These are phyloP conservation scores for Endomychus coccineus DNA, from an alignment of 2,888 invertebrate species.

Conservation along the genomic window DNA sequence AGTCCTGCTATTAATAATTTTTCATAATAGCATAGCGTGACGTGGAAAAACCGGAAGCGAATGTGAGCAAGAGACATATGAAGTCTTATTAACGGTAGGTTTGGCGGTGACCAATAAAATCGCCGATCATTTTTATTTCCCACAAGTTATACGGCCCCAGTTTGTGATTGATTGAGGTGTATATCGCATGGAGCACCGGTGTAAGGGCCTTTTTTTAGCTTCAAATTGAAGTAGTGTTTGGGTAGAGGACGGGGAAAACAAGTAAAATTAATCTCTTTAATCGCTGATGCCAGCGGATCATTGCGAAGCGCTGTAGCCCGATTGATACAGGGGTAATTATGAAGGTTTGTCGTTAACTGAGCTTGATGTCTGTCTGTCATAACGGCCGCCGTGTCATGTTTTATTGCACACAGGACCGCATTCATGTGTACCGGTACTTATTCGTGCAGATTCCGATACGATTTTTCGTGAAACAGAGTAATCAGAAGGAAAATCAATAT, in stretches of 20 bases:
- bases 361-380: constrained; percentile 35
- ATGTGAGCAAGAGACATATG: no score
- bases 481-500: no score
- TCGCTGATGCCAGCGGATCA: constrained; percentile 33
- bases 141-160: constrained; percentile 13
- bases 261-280: constrained; percentile 41
- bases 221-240: constrained; percentile 36
- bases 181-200: constrained; percentile 25
- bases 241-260: constrained; percentile 35
- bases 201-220: constrained; percentile 39
- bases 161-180: constrained; percentile 28
- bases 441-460: no score
- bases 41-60: no score
- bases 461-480: no score
- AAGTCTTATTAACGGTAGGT: no score
- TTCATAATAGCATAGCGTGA: no score
- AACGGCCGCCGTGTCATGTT: no score
- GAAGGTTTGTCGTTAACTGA: constrained; percentile 39
- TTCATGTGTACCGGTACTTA: no score
- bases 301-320: constrained; percentile 31
- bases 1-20: no score
- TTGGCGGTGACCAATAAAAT: no score
- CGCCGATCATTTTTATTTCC: constrained; percentile 14
- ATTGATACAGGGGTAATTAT: constrained; percentile 42
- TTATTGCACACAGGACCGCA: no score